A percentile compares a stretch with the other conserved stretches of the same genome.
Conservation (phyloP, 37 sponge, comb jelly and placozoan genomes). For the Petrosia ficiformis region DNA sequence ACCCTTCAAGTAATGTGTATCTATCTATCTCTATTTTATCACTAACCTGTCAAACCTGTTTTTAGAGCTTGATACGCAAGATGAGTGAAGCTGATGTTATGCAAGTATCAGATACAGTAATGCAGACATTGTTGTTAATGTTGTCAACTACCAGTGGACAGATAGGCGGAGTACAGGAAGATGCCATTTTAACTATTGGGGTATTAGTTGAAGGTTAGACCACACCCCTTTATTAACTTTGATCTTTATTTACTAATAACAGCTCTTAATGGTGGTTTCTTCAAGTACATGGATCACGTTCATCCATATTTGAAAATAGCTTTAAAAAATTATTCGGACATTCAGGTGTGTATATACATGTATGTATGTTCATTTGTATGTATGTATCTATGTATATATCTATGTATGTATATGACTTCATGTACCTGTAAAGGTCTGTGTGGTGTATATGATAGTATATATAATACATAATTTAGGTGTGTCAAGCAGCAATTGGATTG, state of each 20-base stretch:
- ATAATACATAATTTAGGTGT: slow-evolving; percentile 59
- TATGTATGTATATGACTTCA: too few relatives aligned
- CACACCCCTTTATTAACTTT: too few relatives aligned
- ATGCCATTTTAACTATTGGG: slow-evolving; percentile 92
- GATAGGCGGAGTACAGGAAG: slow-evolving; percentile 91
- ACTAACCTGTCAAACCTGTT: too few relatives aligned
- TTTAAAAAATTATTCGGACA: slow-evolving; percentile 67
- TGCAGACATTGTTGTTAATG: slow-evolving; percentile 80
- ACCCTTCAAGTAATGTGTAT: slow-evolving; percentile 95
- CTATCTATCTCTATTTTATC: too few relatives aligned
- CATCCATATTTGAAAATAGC: slow-evolving; percentile 60
- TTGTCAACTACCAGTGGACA: slow-evolving; percentile 42
- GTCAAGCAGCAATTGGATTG: slow-evolving; percentile 92
- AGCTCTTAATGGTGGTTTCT: slow-evolving; percentile 72
- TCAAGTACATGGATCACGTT: slow-evolving; percentile 86
- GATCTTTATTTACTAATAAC: too few relatives aligned
- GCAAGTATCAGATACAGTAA: slow-evolving; percentile 69
- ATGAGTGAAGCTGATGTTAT: slow-evolving; percentile 70
- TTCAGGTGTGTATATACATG: slow-evolving; percentile 40
- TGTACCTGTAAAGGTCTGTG: background rate
- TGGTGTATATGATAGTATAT: background rate
- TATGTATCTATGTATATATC: too few relatives aligned
- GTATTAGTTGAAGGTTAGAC: slow-evolving; percentile 66
- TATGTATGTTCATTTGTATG: background rate
- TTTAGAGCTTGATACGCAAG: slow-evolving; percentile 82